Evolutionary conservation across 2,113 vertebrate genomes (phyloP).

Genomic region (Pygoscelis adeliae): DNA sequence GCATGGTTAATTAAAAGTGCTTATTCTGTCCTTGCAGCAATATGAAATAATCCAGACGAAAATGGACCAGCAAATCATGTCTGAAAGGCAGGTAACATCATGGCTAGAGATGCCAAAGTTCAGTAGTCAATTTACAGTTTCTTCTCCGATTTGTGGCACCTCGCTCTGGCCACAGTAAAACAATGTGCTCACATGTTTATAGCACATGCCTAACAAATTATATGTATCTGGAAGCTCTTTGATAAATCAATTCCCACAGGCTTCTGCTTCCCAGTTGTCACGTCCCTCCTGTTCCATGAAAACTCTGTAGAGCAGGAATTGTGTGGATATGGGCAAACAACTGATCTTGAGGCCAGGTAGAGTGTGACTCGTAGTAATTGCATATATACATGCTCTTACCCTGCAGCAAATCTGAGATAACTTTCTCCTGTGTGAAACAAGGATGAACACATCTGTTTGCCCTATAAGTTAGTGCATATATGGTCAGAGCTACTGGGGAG

Average conservation of each 20-base stretch:
- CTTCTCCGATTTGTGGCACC: neutral
- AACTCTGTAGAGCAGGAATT: neutral
- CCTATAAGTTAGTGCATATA: neutral
- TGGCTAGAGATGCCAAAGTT: neutral
- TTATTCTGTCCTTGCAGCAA: neutral
- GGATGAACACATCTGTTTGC: neutral
- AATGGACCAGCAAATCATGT: neutral
- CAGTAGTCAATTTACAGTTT: neutral
- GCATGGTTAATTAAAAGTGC: neutral
- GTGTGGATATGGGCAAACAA: neutral
- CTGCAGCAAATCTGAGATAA: neutral
- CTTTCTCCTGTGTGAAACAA: neutral
- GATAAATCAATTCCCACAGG: neutral
- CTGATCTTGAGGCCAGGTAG: neutral
- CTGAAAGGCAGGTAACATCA: neutral
- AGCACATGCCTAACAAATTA: neutral
- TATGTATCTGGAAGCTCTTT: neutral
- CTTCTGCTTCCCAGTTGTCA: neutral
- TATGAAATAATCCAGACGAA: neutral
- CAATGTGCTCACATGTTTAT: neutral
- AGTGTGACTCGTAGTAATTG: neutral
- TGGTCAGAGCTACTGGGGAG: neutral
- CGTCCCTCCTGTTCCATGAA: neutral
- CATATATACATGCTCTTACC: neutral
- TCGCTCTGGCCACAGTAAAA: neutral